These are phyloP conservation scores for Chloroclysta siterata DNA, from an alignment of 2,888 invertebrate genomes.

Conservation along the genomic window DNA sequence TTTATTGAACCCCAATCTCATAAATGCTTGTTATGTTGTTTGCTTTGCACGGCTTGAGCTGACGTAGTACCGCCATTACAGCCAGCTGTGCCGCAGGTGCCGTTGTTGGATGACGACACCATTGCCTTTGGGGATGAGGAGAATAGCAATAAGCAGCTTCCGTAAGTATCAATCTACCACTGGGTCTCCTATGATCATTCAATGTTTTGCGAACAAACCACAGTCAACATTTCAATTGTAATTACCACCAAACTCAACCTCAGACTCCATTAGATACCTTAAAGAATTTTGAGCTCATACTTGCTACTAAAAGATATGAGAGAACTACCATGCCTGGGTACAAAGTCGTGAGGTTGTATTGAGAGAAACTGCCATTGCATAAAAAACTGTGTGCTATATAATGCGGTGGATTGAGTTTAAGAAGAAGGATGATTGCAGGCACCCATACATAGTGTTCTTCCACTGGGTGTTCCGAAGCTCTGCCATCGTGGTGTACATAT, in stretches of 20 bases:
- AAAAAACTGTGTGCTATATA: too few relatives aligned
- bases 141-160: constrained; percentile 78
- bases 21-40: constrained; percentile 28
- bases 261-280: too few relatives aligned
- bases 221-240: too few relatives aligned
- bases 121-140: constrained; percentile 95
- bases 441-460: constrained; percentile 96
- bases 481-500: constrained; percentile 94
- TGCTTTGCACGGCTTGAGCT: constrained; percentile 82
- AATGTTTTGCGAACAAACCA: too few relatives aligned
- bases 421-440: constrained; percentile 84
- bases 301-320: too few relatives aligned
- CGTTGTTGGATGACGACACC: constrained; percentile 94
- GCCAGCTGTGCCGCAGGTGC: constrained; percentile 89
- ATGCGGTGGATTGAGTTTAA: too few relatives aligned
- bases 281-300: too few relatives aligned
- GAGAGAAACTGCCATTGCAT: too few relatives aligned
- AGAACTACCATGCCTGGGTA: too few relatives aligned
- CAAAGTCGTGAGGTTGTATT: too few relatives aligned
- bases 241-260: too few relatives aligned
- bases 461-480: constrained; percentile 94
- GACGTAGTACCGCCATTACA: constrained; percentile 77
- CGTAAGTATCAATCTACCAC: constrained; percentile 60
- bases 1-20: too few relatives aligned
- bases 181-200: background rate